Evolutionary conservation across 2,797 vertebrate species (phyloP), one percentile per base, ranked within the genome.

Genomic region (Chrosomus eos): DNA sequence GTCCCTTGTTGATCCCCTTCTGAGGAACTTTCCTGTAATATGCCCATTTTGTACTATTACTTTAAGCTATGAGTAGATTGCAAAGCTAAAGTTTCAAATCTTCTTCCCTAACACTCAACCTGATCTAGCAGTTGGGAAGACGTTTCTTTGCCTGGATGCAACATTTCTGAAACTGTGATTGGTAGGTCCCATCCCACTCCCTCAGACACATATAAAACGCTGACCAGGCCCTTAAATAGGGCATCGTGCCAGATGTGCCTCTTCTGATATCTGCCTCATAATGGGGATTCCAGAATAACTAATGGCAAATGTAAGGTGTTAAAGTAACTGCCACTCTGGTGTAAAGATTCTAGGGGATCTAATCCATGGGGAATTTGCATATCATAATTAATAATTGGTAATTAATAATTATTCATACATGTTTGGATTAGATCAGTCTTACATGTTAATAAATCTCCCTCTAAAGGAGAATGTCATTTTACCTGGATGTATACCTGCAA

Each of bases 231-330:
- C 31, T 10, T 68, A 33, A 19, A 36, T 70, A 33, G 3, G 60
- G 79, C 48, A 40, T 38, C 23, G 70, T 71, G 33, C 48, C 36
- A 68, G 26, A 81, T 28, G 43, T 14, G n/a, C 33, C 38, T 40
- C 66, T 38, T 68, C 62, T 33, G 48, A 71, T 81, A 58, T 70
- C n/a, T 58, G 48, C 8, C 33, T 43, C 48, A 43, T 71, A 81
- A 55, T 58, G 48, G 23, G 38, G 51, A 53, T 58, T 55, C 19
- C 53, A 58, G 23, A 55, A 14, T 40, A 70, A n/a, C 14, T 81
- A 58, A 71, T 71, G 48, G 67, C 33, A 71, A 71, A 40, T 33
- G 28, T 28, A 66, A 23, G 60, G 26, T 31, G 5, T 28, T 40
- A 68, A 40, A 53, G 40, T 33, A 53, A 53, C 66, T 70, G 79